These are phyloP conservation scores for Hydrophis major DNA, from an alignment of 2,797 vertebrate genomes.

Conservation along the genomic window DNA sequence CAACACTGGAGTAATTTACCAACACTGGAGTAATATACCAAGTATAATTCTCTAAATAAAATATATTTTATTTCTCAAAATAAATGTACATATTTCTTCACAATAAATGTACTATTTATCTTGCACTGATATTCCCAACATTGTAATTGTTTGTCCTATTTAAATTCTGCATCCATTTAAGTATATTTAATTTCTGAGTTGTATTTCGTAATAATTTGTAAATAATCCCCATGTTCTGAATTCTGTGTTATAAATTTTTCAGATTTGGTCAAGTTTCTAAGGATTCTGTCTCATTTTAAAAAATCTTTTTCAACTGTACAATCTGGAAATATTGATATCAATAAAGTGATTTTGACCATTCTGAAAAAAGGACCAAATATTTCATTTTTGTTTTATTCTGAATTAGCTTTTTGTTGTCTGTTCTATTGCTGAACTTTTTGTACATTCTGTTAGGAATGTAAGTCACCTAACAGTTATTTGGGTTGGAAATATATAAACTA, in stretches of 20 bases:
- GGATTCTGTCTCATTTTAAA: neutral
- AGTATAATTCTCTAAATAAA: neutral
- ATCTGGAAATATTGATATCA: neutral
- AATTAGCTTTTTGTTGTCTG: neutral
- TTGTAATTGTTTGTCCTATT: neutral
- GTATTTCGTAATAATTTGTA: neutral
- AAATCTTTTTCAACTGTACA: neutral
- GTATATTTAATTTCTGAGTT: neutral
- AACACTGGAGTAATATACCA: neutral
- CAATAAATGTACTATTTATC: neutral
- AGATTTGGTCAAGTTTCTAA: neutral
- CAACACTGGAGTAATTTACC: neutral
- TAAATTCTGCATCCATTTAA: neutral
- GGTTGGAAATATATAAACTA: too few relatives aligned
- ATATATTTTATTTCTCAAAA: neutral
- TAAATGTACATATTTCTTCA: neutral
- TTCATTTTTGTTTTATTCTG: neutral
- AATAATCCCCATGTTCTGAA: neutral
- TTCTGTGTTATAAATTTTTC: neutral
- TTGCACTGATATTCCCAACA: neutral
- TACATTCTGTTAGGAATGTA: neutral
- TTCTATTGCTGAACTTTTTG: neutral
- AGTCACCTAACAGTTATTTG: too few relatives aligned
- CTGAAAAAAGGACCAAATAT: neutral
- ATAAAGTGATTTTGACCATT: neutral